Evolutionary conservation across 2,888 invertebrate species (phyloP).

Genomic region (Drosophila ustulata): DNA sequence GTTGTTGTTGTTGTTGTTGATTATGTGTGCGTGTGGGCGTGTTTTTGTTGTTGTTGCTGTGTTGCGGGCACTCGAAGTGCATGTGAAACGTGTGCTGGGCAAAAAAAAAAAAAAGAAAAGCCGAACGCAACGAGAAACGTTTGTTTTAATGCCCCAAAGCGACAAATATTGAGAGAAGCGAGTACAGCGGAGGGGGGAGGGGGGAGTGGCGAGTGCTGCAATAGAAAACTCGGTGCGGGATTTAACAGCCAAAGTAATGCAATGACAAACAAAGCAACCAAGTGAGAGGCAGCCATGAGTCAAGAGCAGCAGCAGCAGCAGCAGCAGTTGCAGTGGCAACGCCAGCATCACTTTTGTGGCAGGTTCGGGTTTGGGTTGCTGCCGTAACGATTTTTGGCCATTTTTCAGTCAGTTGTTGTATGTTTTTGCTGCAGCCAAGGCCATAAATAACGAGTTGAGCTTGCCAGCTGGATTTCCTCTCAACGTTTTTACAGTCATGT

Average conservation of each 20-base stretch:
- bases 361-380: slow-evolving; percentile 23
- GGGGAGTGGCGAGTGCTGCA: slow-evolving; percentile 29
- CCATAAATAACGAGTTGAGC: slow-evolving; percentile 61
- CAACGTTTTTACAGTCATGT: slow-evolving; percentile 55
- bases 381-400: slow-evolving; percentile 57
- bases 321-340: slow-evolving; percentile 8
- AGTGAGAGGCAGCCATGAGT: slow-evolving; percentile 47
- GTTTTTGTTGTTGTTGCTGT: slow-evolving; percentile 21
- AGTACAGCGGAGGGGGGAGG: not conserved
- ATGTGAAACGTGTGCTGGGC: slow-evolving; percentile 62
- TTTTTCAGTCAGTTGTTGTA: slow-evolving; percentile 55
- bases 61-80: slow-evolving; percentile 67
- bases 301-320: slow-evolving; percentile 22
- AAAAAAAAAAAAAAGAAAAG: slow-evolving; percentile 44
- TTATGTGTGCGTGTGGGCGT: slow-evolving; percentile 7
- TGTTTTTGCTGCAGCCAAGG: slow-evolving; percentile 35
- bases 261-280: slow-evolving; percentile 76
- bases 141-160: slow-evolving; percentile 81
- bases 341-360: slow-evolving; percentile 8
- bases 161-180: slow-evolving; percentile 73
- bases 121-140: slow-evolving; percentile 74
- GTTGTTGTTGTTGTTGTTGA: slow-evolving; percentile 12
- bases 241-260: slow-evolving; percentile 78
- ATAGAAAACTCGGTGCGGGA: slow-evolving; percentile 66
- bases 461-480: slow-evolving; percentile 65